phyloP scores from a whole-genome alignment of 2,888 invertebrate genomes.

The Coleophora flavipennella region DNA sequence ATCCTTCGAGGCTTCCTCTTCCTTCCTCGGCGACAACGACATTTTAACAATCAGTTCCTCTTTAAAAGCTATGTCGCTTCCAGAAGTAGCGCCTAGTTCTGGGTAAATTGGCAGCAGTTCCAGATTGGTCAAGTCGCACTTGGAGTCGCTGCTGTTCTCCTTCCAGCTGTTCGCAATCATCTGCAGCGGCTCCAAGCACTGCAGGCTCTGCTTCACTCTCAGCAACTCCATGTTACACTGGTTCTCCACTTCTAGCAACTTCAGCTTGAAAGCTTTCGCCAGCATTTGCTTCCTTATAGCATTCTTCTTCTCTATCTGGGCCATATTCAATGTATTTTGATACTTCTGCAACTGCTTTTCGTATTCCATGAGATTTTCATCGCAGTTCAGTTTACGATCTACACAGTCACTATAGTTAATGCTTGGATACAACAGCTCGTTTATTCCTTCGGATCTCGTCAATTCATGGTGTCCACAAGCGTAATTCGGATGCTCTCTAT shows the following conservation, averaged over 20 bases:
- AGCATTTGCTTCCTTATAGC: conserved; percentile 62
- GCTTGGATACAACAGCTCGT: conserved; percentile 17
- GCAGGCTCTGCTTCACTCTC: conserved; percentile 59
- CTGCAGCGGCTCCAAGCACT: conserved; percentile 56
- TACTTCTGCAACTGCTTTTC: conserved; percentile 61
- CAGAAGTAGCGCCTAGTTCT: conserved; percentile 34
- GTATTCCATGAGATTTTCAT: conserved; percentile 55
- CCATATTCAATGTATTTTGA: conserved; percentile 56
- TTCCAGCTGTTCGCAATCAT: conserved; percentile 59
- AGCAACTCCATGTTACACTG: conserved; percentile 62
- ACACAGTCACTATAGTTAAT: conserved; percentile 37
- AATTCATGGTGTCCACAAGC: conserved; percentile 14
- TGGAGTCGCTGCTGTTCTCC: conserved; percentile 20
- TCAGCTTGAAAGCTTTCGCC: conserved; percentile 55
- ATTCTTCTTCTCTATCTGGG: conserved; percentile 60
- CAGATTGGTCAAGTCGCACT: conserved; percentile 40
- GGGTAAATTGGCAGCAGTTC: conserved; percentile 50
- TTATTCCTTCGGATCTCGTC: conserved; percentile 16
- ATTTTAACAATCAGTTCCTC: conserved; percentile 16
- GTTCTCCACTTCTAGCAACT: conserved; percentile 60
- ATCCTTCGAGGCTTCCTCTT: conserved; percentile 13
- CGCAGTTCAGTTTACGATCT: conserved; percentile 44
- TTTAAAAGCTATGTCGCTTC: conserved; percentile 28
- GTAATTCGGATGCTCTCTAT: not conserved
- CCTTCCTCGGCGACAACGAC: no score